These are phyloP conservation scores for Upupa epops DNA, from an alignment of 2,113 vertebrate species.

Conservation along the genomic window DNA sequence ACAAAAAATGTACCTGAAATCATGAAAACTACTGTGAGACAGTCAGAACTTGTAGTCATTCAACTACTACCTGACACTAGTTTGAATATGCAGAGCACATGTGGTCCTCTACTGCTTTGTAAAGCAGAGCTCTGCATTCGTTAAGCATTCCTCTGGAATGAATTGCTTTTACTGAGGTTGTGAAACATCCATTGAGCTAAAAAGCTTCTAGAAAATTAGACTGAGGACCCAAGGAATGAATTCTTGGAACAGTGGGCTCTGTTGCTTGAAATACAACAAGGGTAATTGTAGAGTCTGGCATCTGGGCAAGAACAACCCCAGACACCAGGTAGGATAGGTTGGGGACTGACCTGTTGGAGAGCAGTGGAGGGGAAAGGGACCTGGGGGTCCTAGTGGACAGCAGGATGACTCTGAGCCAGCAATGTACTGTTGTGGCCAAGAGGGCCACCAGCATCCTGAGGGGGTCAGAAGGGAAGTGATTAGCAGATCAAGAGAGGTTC, in stretches of 20 bases:
- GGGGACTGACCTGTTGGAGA: no score
- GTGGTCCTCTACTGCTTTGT: not conserved
- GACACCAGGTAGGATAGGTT: no score
- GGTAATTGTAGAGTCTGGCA: no score
- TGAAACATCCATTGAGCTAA: not conserved
- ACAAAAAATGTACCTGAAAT: not conserved
- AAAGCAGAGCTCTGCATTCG: not conserved
- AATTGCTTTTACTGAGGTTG: not conserved
- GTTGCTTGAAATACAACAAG: no score
- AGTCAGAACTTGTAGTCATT: not conserved
- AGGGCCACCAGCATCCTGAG: no score
- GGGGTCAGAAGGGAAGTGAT: no score
- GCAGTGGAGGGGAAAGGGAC: no score
- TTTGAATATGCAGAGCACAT: not conserved
- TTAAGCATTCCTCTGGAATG: not conserved
- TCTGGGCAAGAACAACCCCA: no score
- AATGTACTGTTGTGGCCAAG: no score
- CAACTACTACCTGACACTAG: not conserved
- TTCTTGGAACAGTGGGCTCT: not conserved
- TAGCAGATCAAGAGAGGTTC: no score
- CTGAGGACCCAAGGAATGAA: not conserved
- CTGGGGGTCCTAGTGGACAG: no score
- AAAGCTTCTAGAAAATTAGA: not conserved
- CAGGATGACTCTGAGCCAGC: no score
- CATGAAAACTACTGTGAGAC: not conserved